Evolutionary conservation across 2,113 vertebrate species (phyloP).

Genomic region (Chionomys nivalis): DNA sequence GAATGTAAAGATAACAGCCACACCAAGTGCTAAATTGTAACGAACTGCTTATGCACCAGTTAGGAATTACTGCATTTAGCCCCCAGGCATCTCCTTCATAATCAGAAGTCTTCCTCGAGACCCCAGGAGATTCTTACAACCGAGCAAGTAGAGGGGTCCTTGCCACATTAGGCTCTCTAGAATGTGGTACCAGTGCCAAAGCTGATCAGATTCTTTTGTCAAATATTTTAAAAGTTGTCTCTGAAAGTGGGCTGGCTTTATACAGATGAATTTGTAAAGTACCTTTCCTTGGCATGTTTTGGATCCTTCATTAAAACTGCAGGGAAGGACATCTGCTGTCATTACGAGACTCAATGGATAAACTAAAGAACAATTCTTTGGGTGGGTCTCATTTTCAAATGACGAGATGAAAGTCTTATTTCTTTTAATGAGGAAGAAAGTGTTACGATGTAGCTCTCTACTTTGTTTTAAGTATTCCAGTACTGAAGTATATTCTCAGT

Average conservation of each 20-base stretch:
- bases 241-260: background rate
- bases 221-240: slow-evolving; percentile 27
- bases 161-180: background rate
- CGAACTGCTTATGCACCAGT: background rate
- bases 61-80: background rate
- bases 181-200: background rate
- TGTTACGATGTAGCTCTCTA: background rate
- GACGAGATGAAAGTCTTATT: background rate
- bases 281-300: background rate
- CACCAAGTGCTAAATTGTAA: background rate
- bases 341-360: background rate
- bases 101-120: background rate
- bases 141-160: background rate
- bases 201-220: background rate
- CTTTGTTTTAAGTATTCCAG: background rate
- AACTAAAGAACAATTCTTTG: background rate
- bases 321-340: background rate
- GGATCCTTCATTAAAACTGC: background rate
- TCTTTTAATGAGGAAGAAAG: slow-evolving; percentile 45
- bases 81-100: background rate
- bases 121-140: background rate
- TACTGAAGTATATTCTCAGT: slow-evolving; percentile 12
- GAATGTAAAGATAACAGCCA: background rate
- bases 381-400: background rate
- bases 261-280: background rate